A percentile compares a stretch with the other conserved stretches of the same genome.
These are phyloP conservation scores for Blastobasis adustella DNA, from an alignment of 2,888 invertebrate species.

Conservation along the genomic window DNA sequence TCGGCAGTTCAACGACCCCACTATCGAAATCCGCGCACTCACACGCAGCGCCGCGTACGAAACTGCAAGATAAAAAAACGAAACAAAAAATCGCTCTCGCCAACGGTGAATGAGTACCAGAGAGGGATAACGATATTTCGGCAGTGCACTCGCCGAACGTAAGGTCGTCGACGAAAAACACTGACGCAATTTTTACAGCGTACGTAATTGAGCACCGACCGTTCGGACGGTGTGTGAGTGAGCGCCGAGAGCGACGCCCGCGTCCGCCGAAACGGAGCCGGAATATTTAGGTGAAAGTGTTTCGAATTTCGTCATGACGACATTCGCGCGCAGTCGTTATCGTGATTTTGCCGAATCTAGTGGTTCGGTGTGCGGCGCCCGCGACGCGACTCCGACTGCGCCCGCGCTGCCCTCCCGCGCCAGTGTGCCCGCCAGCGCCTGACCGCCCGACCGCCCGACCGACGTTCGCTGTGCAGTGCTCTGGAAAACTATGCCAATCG, in stretches of 20 bases:
- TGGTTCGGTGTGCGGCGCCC: constrained; percentile 56
- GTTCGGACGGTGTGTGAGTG: constrained; percentile 66
- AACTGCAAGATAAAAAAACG: constrained; percentile 59
- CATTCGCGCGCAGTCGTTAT: constrained; percentile 75
- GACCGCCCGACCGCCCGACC: neutral
- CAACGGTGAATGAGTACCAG: constrained; percentile 64
- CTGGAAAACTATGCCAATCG: constrained; percentile 62
- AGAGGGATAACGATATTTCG: constrained; percentile 72
- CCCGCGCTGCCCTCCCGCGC: constrained; percentile 41
- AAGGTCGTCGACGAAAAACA: constrained; percentile 72
- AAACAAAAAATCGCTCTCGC: constrained; percentile 56
- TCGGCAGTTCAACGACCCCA: constrained; percentile 65
- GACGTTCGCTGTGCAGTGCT: constrained; percentile 51
- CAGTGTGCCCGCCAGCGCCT: constrained; percentile 37
- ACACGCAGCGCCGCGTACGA: constrained; percentile 55
- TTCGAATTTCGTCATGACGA: constrained; percentile 75
- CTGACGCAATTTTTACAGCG: constrained; percentile 74
- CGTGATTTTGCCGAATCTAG: constrained; percentile 74
- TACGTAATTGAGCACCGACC: constrained; percentile 67
- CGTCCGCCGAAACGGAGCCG: constrained; percentile 73
- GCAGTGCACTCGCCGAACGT: constrained; percentile 50
- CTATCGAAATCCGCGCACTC: constrained; percentile 74
- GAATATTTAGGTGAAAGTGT: constrained; percentile 76
- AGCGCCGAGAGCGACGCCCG: constrained; percentile 71
- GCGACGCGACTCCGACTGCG: constrained; percentile 34